These are phyloP conservation scores for Eutrigla gurnardus DNA, from an alignment of 2,797 vertebrate species.

Conservation along the genomic window DNA sequence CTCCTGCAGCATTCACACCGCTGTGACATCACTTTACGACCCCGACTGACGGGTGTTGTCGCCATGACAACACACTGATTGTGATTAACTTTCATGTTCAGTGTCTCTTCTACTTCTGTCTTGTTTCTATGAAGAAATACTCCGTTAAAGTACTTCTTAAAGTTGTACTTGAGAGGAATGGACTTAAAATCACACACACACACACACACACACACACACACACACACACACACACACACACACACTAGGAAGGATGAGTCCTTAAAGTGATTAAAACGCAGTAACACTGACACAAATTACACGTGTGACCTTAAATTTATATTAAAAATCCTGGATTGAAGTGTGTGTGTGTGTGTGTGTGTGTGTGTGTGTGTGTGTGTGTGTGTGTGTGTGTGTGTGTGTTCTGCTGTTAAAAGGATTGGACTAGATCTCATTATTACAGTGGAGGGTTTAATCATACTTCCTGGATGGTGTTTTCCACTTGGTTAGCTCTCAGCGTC, in stretches of 20 bases:
- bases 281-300: slow-evolving; percentile 51
- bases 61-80: too few relatives aligned
- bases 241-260: neutral
- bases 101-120: too few relatives aligned
- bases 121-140: too few relatives aligned
- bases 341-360: slow-evolving; percentile 23
- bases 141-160: too few relatives aligned
- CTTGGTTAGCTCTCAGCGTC: slow-evolving; percentile 66
- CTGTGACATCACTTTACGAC: too few relatives aligned
- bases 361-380: slow-evolving; percentile 55
- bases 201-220: too few relatives aligned
- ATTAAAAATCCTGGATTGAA: slow-evolving; percentile 44
- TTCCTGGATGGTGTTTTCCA: slow-evolving; percentile 71
- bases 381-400: slow-evolving; percentile 54
- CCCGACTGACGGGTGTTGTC: too few relatives aligned
- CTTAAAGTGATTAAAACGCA: slow-evolving; percentile 57
- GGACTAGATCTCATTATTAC: slow-evolving; percentile 74
- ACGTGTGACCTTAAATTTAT: slow-evolving; percentile 62
- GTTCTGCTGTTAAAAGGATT: slow-evolving; percentile 69
- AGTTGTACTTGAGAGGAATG: neutral
- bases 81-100: too few relatives aligned
- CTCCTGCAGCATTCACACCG: too few relatives aligned
- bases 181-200: neutral
- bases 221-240: neutral
- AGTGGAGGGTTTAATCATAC: slow-evolving; percentile 76